Evolutionary conservation across 2,888 invertebrate genomes (phyloP).

Genomic region (Acrobeloides nanus): DNA sequence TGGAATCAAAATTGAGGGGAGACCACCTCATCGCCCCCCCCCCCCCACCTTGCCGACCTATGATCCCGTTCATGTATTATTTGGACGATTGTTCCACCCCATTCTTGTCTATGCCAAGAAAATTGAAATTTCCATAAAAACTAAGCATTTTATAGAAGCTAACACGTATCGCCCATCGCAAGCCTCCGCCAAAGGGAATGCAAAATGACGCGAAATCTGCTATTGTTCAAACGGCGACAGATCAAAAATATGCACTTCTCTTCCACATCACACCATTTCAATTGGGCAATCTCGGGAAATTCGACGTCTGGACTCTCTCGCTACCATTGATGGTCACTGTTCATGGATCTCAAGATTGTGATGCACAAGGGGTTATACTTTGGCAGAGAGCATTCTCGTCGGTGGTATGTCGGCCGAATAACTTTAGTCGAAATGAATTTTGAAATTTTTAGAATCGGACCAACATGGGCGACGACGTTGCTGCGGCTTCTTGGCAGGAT

Average conservation of each 20-base stretch:
- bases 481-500: constrained; percentile 75
- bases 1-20: no score
- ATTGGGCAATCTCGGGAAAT: constrained; percentile 49
- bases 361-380: constrained; percentile 95
- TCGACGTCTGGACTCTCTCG: constrained; percentile 73
- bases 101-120: no score
- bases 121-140: no score
- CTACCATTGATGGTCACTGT: constrained; percentile 96
- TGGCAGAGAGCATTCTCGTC: constrained; percentile 99
- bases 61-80: no score
- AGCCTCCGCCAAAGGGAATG: constrained; percentile 50
- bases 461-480: constrained; percentile 35
- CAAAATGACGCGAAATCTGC: constrained; percentile 20
- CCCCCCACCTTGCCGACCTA: no score
- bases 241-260: constrained; percentile 53
- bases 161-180: constrained; percentile 52
- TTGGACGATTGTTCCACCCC: no score
- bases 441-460: constrained; percentile 28
- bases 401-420: constrained; percentile 58
- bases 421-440: constrained; percentile 1
- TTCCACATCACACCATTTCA: constrained; percentile 53
- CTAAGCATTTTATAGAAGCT: constrained; percentile 34
- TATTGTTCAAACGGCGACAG: constrained; percentile 47
- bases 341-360: constrained; percentile 97
- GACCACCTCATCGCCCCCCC: no score